A percentile compares a stretch with the other conserved stretches of the same genome.
Conservation (phyloP, 2,888 invertebrate genomes). For the Heliconius erato region DNA sequence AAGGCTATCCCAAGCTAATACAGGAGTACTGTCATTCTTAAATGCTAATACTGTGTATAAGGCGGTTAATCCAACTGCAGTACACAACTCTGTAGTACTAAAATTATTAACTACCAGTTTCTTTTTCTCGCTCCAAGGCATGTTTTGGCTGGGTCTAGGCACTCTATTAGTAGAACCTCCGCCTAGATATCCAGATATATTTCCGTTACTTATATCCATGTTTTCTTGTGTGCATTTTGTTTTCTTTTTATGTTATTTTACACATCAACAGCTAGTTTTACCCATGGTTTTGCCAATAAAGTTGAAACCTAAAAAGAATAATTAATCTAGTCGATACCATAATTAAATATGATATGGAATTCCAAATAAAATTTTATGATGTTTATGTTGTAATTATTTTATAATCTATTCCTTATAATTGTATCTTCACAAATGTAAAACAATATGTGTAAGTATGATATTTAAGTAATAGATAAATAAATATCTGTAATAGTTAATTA, state of each 20-base stretch:
- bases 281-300: constrained; percentile 68
- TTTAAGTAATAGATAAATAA: background rate
- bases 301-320: constrained; percentile 63
- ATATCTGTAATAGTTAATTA: too few relatives aligned
- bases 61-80: constrained; percentile 60
- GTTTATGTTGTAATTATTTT: constrained; percentile 33
- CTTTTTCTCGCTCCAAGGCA: constrained; percentile 87
- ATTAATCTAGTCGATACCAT: constrained; percentile 37
- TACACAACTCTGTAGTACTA: constrained; percentile 64
- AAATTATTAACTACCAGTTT: constrained; percentile 71
- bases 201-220: constrained; percentile 91
- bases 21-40: constrained; percentile 70
- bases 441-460: background rate
- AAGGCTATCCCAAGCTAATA: constrained; percentile 65
- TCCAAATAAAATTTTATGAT: constrained; percentile 48
- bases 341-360: constrained; percentile 36
- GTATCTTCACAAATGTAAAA: background rate
- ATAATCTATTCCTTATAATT: background rate
- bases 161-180: constrained; percentile 89
- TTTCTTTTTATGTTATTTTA: constrained; percentile 91
- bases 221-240: constrained; percentile 94
- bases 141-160: constrained; percentile 85
- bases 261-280: constrained; percentile 87
- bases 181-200: constrained; percentile 91
- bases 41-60: constrained; percentile 73